These are phyloP conservation scores for Dallia pectoralis DNA, from an alignment of 2,797 vertebrate genomes.

Conservation along the genomic window DNA sequence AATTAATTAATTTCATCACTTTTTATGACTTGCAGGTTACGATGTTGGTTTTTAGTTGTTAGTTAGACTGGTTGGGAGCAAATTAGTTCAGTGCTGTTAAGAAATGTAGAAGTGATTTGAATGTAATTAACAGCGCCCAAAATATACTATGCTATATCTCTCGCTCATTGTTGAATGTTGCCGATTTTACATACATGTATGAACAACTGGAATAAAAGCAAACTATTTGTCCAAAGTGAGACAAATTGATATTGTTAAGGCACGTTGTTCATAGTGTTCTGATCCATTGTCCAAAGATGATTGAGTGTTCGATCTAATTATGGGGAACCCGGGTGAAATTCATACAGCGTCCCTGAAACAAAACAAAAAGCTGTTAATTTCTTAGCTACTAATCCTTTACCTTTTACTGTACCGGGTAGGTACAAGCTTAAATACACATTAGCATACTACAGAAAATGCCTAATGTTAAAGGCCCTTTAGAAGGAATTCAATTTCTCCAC, in stretches of 20 bases:
- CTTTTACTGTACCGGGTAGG: background rate
- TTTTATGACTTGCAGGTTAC: too few species aligned
- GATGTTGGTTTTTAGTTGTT: too few species aligned
- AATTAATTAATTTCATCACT: too few species aligned
- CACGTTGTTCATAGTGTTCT: background rate
- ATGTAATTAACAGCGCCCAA: too few species aligned
- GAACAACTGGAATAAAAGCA: background rate
- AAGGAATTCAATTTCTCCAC: too few species aligned
- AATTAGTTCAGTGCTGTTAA: too few species aligned
- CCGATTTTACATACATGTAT: background rate
- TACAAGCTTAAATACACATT: background rate
- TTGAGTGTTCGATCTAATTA: slow-evolving; percentile 41
- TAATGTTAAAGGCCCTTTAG: too few species aligned
- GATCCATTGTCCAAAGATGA: background rate
- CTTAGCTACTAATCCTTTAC: background rate
- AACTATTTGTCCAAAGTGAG: background rate
- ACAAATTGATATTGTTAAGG: background rate
- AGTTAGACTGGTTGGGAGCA: too few species aligned
- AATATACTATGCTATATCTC: too few species aligned
- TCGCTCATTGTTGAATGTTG: background rate
- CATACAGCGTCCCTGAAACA: slow-evolving; percentile 74
- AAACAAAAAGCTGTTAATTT: slow-evolving; percentile 12
- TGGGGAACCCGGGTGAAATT: slow-evolving; percentile 73
- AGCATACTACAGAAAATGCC: background rate
- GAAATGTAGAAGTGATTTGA: too few species aligned